phyloP scores from a whole-genome alignment of 2,113 vertebrate genomes.

The Ictalurus punctatus region DNA sequence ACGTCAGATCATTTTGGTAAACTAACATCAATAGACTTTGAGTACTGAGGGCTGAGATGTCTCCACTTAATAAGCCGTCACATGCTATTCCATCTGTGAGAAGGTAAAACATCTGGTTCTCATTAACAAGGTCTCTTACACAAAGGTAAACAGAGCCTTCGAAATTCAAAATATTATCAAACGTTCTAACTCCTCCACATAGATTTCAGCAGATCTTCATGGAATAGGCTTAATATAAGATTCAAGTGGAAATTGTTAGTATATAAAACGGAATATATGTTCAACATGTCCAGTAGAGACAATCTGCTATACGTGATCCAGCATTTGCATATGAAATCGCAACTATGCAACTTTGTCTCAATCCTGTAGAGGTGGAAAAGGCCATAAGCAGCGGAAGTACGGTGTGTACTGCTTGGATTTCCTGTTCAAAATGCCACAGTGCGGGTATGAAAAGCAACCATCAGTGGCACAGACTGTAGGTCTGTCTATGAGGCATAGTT shows the following conservation, averaged over 20 bases:
- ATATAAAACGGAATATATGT: not conserved
- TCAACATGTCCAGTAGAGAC: slow-evolving; percentile 19
- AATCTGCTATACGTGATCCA: not conserved
- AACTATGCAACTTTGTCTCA: slow-evolving; percentile 27
- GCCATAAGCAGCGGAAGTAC: slow-evolving; percentile 34
- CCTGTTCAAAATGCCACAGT: slow-evolving; percentile 41
- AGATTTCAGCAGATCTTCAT: not conserved
- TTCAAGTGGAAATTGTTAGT: not conserved
- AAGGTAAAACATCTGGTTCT: not conserved
- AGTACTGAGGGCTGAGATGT: not conserved
- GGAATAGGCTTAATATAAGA: not conserved
- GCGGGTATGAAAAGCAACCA: slow-evolving; percentile 49
- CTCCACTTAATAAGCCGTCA: not conserved
- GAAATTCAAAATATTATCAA: not conserved
- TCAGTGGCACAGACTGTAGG: slow-evolving; percentile 43
- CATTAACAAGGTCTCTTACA: not conserved
- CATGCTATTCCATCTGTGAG: not conserved
- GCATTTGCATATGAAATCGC: slow-evolving; percentile 21
- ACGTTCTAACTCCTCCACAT: not conserved
- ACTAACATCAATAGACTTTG: not conserved
- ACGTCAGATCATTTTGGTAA: not conserved
- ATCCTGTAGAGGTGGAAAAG: slow-evolving; percentile 38
- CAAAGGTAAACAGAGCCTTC: not conserved
- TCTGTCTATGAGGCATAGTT: slow-evolving; percentile 45
- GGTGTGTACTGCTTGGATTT: slow-evolving; percentile 19